Base-by-base conservation (phyloP, 2,113 vertebrate genomes). In the Chitala chitala region DNA sequence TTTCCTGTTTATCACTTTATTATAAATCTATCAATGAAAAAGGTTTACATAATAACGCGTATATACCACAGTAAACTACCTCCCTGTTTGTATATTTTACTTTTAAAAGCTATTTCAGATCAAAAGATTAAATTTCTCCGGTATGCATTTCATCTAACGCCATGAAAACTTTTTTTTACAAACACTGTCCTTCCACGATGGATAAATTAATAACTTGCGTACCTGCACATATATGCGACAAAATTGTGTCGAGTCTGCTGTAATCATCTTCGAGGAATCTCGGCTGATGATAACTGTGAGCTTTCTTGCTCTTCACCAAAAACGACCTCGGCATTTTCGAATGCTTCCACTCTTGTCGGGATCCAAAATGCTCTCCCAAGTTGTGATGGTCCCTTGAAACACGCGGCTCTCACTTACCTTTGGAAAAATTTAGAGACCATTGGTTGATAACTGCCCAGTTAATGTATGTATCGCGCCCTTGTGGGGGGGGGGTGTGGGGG, bases 231-330 rank as follows among this genome's bases (percentile, higher is more conserved):
- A 94, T 93, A 0, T 92, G 88, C 44, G 89, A 89, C 50, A 93
- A 86, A 1, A 92, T 84, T 0, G 81, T 81, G 76, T 94, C 93
- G 82, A 92, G 83, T 8, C 84, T 84, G 80, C 81, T 86, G 81
- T 88, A 92, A 80, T 94, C 92, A 50, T 94, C 93, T 79, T 95
- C 94, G 2, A 90, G 82, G 12, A 82, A 85, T 3, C 96, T 89
- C 20, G 92, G 95, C 80, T 95, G 93, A 84, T 98, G 96, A 89
- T 99, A 99, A 81, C 94, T 98, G 89, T 98, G 96, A 17, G 96
- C 96, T 80, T 94, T 93, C 86, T 99, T 99, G 81, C 95, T 98
- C 89, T 99, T 99, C 75, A 99, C 96, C 63, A 99, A 84, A 86
- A 99, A 99, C 10, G 96, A 97, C 68, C 96, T 93, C 58, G 96